phyloP scores from a whole-genome alignment of 2,113 vertebrate species.

The Tor tambroides region DNA sequence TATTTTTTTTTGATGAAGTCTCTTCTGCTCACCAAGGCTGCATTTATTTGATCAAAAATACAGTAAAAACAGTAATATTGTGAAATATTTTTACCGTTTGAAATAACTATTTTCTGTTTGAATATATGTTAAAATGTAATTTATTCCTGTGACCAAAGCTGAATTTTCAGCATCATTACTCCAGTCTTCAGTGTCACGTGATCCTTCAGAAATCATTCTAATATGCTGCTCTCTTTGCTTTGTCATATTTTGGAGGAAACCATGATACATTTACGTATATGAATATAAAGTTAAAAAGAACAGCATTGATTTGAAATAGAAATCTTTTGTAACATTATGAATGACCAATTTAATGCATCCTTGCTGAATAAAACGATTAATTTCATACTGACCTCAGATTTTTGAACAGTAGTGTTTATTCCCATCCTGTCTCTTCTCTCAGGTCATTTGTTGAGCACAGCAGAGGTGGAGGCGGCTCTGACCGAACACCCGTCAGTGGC shows the following conservation, averaged over 20 bases:
- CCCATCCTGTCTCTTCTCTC: background rate
- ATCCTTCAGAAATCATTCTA: background rate
- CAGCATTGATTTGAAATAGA: background rate
- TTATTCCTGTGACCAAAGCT: too few species aligned
- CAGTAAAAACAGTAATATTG: too few species aligned
- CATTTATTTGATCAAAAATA: too few species aligned
- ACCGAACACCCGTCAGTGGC: constrained; percentile 74
- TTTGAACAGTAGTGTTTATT: background rate
- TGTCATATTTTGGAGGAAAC: background rate
- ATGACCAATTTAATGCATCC: background rate
- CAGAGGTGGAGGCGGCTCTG: constrained; percentile 79
- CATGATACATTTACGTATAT: too few species aligned
- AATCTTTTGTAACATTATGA: background rate
- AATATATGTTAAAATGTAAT: too few species aligned
- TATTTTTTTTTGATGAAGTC: too few species aligned
- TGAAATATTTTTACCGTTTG: too few species aligned
- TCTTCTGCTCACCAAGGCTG: too few species aligned
- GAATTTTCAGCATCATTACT: too few species aligned
- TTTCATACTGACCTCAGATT: background rate
- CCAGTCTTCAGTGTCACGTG: too few species aligned
- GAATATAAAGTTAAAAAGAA: background rate
- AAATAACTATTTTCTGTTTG: too few species aligned
- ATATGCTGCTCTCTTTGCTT: background rate
- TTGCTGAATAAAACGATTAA: background rate
- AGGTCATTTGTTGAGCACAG: constrained; percentile 83